Evolutionary conservation across 2,888 invertebrate species (phyloP).

Genomic region (Drosophila koepferae): DNA sequence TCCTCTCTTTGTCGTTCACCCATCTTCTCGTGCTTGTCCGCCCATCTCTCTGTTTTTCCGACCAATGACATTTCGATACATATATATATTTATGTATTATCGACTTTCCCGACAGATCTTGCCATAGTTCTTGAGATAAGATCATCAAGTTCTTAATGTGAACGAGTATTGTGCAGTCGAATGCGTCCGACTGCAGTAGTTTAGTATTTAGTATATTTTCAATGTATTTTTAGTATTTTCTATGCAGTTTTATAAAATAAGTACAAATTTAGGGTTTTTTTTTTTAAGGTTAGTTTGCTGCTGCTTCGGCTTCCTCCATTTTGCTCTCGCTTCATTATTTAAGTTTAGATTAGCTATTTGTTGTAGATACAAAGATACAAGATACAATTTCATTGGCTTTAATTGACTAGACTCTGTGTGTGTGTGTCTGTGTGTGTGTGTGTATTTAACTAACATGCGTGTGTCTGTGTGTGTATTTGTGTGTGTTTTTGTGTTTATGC

Average conservation of each 20-base stretch:
- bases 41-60: neutral
- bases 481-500: constrained; percentile 30
- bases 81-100: neutral
- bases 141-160: neutral
- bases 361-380: constrained; percentile 52
- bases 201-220: constrained; percentile 21
- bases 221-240: constrained; percentile 24
- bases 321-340: constrained; percentile 20
- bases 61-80: neutral
- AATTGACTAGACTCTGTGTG: constrained; percentile 66
- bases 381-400: constrained; percentile 62
- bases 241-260: constrained; percentile 62
- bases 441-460: constrained; percentile 33
- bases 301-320: neutral
- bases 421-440: constrained; percentile 13
- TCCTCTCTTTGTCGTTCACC: neutral
- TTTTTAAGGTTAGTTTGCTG: constrained; percentile 17
- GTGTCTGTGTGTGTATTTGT: constrained; percentile 21
- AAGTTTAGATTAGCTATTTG: constrained; percentile 59
- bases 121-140: neutral
- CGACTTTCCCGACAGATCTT: neutral
- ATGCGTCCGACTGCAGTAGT: neutral
- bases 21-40: neutral
- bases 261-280: constrained; percentile 52
- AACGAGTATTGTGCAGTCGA: constrained; percentile 3